Base-by-base conservation (phyloP, 1,140 invertebrate species). In the Pygmarrhopalites habei region DNA sequence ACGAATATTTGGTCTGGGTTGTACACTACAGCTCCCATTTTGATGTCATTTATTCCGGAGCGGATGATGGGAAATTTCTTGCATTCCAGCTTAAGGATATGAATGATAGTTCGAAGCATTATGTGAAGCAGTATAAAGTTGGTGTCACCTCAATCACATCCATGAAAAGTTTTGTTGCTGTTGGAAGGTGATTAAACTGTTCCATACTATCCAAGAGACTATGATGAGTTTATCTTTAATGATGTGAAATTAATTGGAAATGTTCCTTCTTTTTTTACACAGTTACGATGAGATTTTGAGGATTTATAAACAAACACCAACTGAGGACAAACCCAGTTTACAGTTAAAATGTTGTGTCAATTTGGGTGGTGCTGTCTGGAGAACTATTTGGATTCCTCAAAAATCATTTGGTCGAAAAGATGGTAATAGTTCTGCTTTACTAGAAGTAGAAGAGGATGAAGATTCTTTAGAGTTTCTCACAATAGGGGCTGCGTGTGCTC, bases 241-340 rank as follows among this genome's bases (percentile, higher is more conserved):
- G 25, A 46, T 41, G 39, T n/a, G n/a, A 51, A 49, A 43, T 46
- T 29, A n/a, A n/a, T n/a, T n/a, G n/a, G n/a, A n/a, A n/a, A n/a
- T n/a, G n/a, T n/a, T n/a, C n/a, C n/a, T n/a, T n/a, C n/a, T n/a
- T n/a, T n/a, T 46, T 56, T 63, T 1, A 59, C 64, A 17, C 29
- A 71, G 69, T 41, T 71, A 71, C 59, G 69, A 71, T 32, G 66
- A 71, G 15, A 47, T 47, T 25, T 35, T 71, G 19, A 35, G 69
- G 19, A 30, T 71, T 28, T 68, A 57, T 29, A 19, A 35, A 2
- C 28, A 58, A n/a, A 60, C 58, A 23, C 15, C 56, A 14, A 30
- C 49, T 35, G 28, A 14, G n/a, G 39, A 15, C 10, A 58, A 62
- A 25, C n/a, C 39, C 5, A 10, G 1, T 21, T 14, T 61, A 15